Conservation (phyloP, 2,888 invertebrate species). For the Standfussiana lucernea region DNA sequence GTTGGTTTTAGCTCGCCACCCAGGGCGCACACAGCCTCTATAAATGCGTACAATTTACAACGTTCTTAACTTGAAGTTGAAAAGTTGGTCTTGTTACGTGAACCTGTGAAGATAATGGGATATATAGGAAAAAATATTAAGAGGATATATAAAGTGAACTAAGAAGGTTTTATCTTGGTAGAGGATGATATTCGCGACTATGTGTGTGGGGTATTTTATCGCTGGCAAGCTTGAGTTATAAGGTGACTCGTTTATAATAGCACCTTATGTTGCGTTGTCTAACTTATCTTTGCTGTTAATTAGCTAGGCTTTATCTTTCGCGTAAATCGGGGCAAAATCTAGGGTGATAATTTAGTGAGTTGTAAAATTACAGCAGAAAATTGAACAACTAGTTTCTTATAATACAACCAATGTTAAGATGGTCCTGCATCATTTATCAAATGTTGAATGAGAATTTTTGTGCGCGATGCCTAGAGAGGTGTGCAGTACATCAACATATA, state of each 20-base stretch:
- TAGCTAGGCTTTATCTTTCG: slow-evolving; percentile 26
- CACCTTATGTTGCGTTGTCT: slow-evolving; percentile 27
- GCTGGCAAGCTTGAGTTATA: slow-evolving; percentile 26
- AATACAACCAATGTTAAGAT: not conserved
- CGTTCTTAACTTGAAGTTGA: slow-evolving; percentile 86
- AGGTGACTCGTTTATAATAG: slow-evolving; percentile 36
- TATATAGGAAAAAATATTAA: slow-evolving; percentile 71
- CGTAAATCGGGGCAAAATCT: slow-evolving; percentile 32
- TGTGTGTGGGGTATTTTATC: slow-evolving; percentile 57
- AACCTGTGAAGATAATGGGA: slow-evolving; percentile 78
- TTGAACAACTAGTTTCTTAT: not conserved
- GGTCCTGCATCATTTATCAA: not conserved
- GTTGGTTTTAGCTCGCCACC: slow-evolving; percentile 77
- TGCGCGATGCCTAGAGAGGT: not conserved
- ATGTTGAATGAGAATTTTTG: not conserved
- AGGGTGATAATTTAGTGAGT: slow-evolving; percentile 2
- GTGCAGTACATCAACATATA: too few species aligned
- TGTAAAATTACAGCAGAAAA: not conserved
- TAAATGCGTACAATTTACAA: slow-evolving; percentile 88
- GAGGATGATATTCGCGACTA: slow-evolving; percentile 56
- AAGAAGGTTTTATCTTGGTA: slow-evolving; percentile 59
- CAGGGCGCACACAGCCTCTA: slow-evolving; percentile 84
- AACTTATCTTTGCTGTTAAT: slow-evolving; percentile 41
- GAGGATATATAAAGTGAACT: slow-evolving; percentile 59
- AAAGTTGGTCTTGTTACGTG: slow-evolving; percentile 84